phyloP scores from a whole-genome alignment of 2,797 vertebrate genomes.

The Lophura swinhoii region DNA sequence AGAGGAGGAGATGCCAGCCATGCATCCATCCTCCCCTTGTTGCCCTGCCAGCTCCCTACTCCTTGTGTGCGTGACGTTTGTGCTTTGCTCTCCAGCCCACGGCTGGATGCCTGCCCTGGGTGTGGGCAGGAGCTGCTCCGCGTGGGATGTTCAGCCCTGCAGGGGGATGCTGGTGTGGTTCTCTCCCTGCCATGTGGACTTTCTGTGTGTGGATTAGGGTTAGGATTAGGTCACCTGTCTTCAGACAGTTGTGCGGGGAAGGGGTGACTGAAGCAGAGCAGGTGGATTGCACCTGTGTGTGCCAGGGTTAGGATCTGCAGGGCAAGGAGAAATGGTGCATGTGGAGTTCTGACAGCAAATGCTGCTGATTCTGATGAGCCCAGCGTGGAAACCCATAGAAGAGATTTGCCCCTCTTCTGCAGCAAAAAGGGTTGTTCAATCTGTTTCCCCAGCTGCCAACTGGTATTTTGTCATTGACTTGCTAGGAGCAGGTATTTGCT shows the following conservation, averaged over 20 bases:
- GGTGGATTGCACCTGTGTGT: neutral
- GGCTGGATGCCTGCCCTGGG: neutral
- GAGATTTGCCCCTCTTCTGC: neutral
- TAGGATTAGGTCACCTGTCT: neutral
- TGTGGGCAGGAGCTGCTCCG: neutral
- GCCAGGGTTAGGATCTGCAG: neutral
- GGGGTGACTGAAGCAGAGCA: neutral
- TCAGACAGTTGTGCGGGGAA: neutral
- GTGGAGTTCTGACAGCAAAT: neutral
- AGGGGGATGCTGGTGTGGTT: neutral
- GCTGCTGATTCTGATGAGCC: neutral
- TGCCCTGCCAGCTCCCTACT: constrained; percentile 49
- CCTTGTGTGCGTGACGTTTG: neutral
- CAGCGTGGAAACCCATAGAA: neutral
- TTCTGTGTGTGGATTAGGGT: neutral
- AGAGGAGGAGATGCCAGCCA: constrained; percentile 54
- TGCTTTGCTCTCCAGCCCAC: neutral
- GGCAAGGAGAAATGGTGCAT: neutral
- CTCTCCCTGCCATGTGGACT: neutral
- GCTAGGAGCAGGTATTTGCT: neutral
- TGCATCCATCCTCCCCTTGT: constrained; percentile 20
- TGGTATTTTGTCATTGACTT: neutral
- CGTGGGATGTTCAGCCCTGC: neutral
- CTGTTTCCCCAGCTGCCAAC: neutral
- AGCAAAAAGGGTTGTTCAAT: neutral